Evolutionary conservation across 2,888 invertebrate species (phyloP).

Genomic region (Nudaria mundana): DNA sequence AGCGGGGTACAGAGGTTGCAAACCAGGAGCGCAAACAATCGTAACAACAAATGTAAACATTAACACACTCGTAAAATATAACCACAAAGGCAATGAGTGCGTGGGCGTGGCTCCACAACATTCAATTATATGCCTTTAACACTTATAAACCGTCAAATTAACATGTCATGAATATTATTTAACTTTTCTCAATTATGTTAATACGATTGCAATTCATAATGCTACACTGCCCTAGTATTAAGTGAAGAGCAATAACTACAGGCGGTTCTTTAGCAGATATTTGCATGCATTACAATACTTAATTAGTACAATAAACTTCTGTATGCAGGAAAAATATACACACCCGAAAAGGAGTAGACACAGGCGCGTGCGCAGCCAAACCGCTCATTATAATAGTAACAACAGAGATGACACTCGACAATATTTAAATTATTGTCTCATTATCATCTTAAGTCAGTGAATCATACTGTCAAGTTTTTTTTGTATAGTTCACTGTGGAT

Average conservation of each 20-base stretch:
- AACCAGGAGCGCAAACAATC: constrained; percentile 19
- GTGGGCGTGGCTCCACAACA: constrained; percentile 40
- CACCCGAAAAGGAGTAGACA: constrained; percentile 45
- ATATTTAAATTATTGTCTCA: constrained; percentile 43
- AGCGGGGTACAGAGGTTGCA: not conserved
- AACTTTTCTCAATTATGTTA: constrained; percentile 70
- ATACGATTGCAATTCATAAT: constrained; percentile 45
- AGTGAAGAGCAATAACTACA: constrained; percentile 57
- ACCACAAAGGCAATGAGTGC: constrained; percentile 39
- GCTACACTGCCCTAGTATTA: constrained; percentile 65
- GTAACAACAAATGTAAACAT: constrained; percentile 34
- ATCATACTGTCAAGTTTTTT: too few relatives aligned
- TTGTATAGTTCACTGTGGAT: constrained; percentile 36
- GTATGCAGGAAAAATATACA: constrained; percentile 41
- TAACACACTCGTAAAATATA: constrained; percentile 36
- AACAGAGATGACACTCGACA: constrained; percentile 40
- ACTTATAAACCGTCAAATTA: constrained; percentile 68
- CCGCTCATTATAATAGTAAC: constrained; percentile 8
- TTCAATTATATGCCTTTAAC: constrained; percentile 70
- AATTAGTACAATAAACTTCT: constrained; percentile 45
- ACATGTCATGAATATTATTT: constrained; percentile 77
- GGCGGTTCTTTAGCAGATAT: constrained; percentile 61
- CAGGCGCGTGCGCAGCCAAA: constrained; percentile 46
- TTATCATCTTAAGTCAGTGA: constrained; percentile 51
- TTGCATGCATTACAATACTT: constrained; percentile 70